Evolutionary conservation across 2,797 vertebrate species (phyloP).

Genomic region (Centropyge bicolor): DNA sequence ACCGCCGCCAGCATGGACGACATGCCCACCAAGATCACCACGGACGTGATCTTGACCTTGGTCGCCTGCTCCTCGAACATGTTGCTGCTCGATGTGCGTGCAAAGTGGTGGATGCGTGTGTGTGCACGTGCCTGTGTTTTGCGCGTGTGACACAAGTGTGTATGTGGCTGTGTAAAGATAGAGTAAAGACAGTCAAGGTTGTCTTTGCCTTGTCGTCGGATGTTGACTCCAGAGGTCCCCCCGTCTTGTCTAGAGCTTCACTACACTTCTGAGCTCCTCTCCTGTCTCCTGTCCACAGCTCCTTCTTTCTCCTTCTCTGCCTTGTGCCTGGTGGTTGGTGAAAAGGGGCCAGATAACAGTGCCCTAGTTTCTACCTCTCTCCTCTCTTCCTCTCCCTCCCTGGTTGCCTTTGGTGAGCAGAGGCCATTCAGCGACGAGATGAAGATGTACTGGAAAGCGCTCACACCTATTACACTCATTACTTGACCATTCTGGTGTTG

Average conservation of each 20-base stretch:
- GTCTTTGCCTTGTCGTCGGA: slow-evolving; percentile 3
- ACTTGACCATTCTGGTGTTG: not conserved
- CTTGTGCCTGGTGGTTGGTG: slow-evolving; percentile 72
- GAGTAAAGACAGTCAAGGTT: slow-evolving; percentile 24
- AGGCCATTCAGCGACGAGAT: slow-evolving; percentile 51
- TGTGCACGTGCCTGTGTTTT: slow-evolving; percentile 1
- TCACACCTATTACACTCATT: slow-evolving; percentile 19
- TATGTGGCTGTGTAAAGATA: not conserved
- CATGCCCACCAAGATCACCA: slow-evolving; percentile 90
- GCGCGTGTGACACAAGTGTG: slow-evolving; percentile 15
- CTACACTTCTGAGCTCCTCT: slow-evolving; percentile 59
- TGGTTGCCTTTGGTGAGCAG: slow-evolving; percentile 54
- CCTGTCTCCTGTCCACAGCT: slow-evolving; percentile 68
- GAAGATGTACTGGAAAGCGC: slow-evolving; percentile 22
- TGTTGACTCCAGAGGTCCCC: slow-evolving; percentile 55
- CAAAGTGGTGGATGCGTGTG: slow-evolving; percentile 7
- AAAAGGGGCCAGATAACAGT: slow-evolving; percentile 85
- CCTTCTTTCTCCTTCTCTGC: slow-evolving; percentile 76
- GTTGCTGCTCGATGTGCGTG: slow-evolving; percentile 19
- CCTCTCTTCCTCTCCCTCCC: slow-evolving; percentile 77
- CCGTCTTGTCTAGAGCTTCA: slow-evolving; percentile 50
- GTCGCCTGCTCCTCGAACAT: slow-evolving; percentile 90
- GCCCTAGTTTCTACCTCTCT: slow-evolving; percentile 85
- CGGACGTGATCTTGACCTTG: slow-evolving; percentile 91
- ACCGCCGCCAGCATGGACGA: slow-evolving; percentile 91